Base-by-base conservation (phyloP, 2,797 vertebrate genomes). In the Liasis olivaceus region DNA sequence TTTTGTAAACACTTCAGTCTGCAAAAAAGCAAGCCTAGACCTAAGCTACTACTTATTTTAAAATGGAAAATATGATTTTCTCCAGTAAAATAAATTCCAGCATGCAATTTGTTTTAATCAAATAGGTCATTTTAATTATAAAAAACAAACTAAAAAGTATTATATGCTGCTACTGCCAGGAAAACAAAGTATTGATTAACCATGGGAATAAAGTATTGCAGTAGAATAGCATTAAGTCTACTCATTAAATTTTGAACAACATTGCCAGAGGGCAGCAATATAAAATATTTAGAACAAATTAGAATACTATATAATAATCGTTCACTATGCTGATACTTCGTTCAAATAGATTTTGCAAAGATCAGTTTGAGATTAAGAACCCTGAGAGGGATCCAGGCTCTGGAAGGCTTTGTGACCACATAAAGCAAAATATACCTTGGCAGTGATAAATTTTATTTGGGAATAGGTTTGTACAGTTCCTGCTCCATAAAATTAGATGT, bases 171-270 rank as follows among this genome's bases (percentile, higher is more conserved):
- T 64, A 89, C 26, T 47, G 63, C 47, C 87, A n/a, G 56, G 8
- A 28, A 69, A 93, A 36, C 5, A 85, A 91, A 91, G 36, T 87
- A 93, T 91, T 42, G 77, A 91, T 89, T 86, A 91, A 51, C 56
- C 62, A 69, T 54, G 13, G 64, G 58, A 60, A n/a, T 69, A 69
- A 85, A 85, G 64, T 59, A 77, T 72, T 86, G 56, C 64, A 31
- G 28, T 54, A 54, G 87, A 92, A 92, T 90, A 90, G 59, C 88
- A 92, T 72, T 90, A 87, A 42, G n/a, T 62, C 26, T 28, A 9
- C 22, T 92, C 84, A 92, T 92, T 92, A 90, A 87, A 72, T 81
- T 87, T 90, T 77, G 85, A 90, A 90, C 85, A 51, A 62, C 89
- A 58, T 69, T 91, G 28, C 56, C 86, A 89, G 88, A 89, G 42